Conservation (phyloP, 2,797 vertebrate genomes). For the Sorex maritimensis region DNA sequence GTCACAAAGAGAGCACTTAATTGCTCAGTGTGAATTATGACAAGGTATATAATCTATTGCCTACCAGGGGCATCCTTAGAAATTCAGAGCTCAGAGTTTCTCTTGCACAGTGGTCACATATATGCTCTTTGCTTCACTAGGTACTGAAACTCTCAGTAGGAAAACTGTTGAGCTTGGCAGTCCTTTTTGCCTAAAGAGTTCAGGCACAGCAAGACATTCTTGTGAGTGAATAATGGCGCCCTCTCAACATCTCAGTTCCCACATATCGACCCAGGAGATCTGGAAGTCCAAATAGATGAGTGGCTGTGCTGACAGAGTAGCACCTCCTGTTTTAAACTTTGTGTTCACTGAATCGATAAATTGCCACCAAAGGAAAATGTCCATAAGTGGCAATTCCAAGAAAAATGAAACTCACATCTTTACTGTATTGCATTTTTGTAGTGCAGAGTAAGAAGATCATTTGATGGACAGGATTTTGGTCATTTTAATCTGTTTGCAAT, state of each 20-base stretch:
- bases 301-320: background rate
- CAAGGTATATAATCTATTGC: background rate
- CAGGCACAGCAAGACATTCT: constrained; percentile 4
- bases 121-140: background rate
- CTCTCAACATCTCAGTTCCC: background rate
- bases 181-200: background rate
- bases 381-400: background rate
- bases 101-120: background rate
- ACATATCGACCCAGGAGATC: background rate
- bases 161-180: background rate
- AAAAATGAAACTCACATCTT: background rate
- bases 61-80: background rate
- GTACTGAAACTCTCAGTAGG: background rate
- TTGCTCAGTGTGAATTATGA: background rate
- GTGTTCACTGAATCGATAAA: constrained; percentile 7
- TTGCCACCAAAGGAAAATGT: background rate
- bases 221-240: background rate
- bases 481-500: constrained; percentile 18
- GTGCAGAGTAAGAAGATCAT: background rate
- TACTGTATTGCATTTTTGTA: background rate
- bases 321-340: background rate
- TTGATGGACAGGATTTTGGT: constrained; percentile 17
- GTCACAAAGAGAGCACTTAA: background rate
- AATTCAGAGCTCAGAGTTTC: background rate
- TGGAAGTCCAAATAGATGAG: background rate